Evolutionary conservation across 2,888 invertebrate species (phyloP), one percentile per base, ranked within the genome.

Genomic region (Cephus runcator): DNA sequence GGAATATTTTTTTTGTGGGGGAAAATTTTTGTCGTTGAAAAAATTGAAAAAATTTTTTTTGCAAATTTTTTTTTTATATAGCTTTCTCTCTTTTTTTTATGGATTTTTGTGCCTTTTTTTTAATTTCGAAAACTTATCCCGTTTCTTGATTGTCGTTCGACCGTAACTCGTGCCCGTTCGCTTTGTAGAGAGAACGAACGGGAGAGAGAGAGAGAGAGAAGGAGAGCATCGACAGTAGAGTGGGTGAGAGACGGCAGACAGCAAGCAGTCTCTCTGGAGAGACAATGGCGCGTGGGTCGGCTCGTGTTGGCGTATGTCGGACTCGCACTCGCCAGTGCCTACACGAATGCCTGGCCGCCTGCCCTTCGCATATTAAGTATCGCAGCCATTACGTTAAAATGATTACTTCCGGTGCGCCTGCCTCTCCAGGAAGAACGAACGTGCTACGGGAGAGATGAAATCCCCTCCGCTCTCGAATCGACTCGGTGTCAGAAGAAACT

Each of bases 221-320:
- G 2, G 33, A 34, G 36, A 35, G n/a, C 6, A 23, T 31, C 12
- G 40, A 40, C n/a, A 15, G 40, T 6, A 6, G 34, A n/a, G 75
- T n/a, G 30, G 34, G 68, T 34, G 75, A 75, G 69, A 68, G 34
- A 34, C 34, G 75, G 6, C 1, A 1, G 4, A 15, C 40, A 6
- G 15, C 40, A 6, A 23, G 40, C 40, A 40, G 40, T 40, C 15
- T 40, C 40, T 15, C 11, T 0, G 12, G 40, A 40, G 40, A 91
- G 90, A 88, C 91, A 91, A 89, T 90, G 88, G 88, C 88, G 91
- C 91, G 91, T 91, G 91, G 91, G 90, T 88, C 87, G 87, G 85
- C 85, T 84, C 87, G 88, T 87, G 89, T 88, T 88, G 87, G 86
- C 86, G 87, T 83, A 85, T 85, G 83, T 82, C 80, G 84, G 82